phyloP scores from a whole-genome alignment of 2,113 vertebrate genomes.

The Gobiocypris rarus region DNA sequence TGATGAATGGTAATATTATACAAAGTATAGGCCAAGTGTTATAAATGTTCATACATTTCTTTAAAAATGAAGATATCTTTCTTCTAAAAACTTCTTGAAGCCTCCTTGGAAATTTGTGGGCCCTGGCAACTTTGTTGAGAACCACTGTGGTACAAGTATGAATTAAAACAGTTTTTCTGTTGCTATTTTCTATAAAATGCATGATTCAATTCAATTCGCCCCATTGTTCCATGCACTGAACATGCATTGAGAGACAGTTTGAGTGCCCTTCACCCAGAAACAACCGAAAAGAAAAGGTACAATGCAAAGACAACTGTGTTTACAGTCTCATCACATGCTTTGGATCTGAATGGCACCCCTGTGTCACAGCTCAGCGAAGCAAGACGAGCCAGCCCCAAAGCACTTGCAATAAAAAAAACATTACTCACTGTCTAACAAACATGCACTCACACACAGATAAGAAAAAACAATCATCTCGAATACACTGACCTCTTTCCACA shows the following conservation, averaged over 20 bases:
- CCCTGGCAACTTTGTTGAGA: not conserved
- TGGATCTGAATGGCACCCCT: conserved; percentile 49
- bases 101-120: not conserved
- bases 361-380: conserved; percentile 58
- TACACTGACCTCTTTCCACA: not conserved
- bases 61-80: too few relatives aligned
- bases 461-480: conserved; percentile 30
- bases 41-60: too few relatives aligned
- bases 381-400: conserved; percentile 26
- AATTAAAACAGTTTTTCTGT: not conserved
- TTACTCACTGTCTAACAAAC: conserved; percentile 41
- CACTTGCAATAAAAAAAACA: conserved; percentile 46
- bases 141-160: not conserved
- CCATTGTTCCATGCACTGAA: not conserved
- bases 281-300: conserved; percentile 28
- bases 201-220: not conserved
- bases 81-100: too few relatives aligned
- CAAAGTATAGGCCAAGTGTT: too few relatives aligned
- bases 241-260: not conserved
- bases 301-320: conserved; percentile 48
- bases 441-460: conserved; percentile 10
- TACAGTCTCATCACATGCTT: conserved; percentile 52
- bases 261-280: conserved; percentile 33
- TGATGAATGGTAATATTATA: too few relatives aligned
- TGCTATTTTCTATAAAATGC: not conserved